Evolutionary conservation across 23 tunicate species (phyloP), one percentile per base, ranked within the genome.

Genomic region (Styela clava): DNA sequence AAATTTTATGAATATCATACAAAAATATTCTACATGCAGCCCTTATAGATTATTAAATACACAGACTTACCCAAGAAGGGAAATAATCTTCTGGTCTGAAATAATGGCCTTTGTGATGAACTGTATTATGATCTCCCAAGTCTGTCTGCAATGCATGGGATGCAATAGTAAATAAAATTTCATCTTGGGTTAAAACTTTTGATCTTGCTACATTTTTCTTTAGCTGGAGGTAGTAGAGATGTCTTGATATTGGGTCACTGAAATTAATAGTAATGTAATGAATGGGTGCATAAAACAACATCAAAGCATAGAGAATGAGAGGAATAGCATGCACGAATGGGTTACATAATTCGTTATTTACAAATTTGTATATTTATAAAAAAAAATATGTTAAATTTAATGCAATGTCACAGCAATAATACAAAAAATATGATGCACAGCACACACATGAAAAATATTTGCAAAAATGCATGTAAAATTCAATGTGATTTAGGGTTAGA

Each of bases 161-260:
- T 2, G 98, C 98, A 0, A 87, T 78, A 20, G 98, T 87, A 84
- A 93, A 79, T 7, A 93, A 31, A 18, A 74, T 33, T 52, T 88
- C 98, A 31, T 93, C 98, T 56, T 87, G 86, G 24, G 73, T 52
- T 3, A 79, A 79, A 2, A 85, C 93, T 71, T 84, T 79, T 31
- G 93, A 93, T 62, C 81, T 92, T 69, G 88, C 79, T 7, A 93
- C 89, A 65, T 93, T 93, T 52, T 70, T 62, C 68, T 93, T 93
- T 62, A 93, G 28, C 37, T 93, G 98, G 68, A 93, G 85, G 80
- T 93, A 93, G 84, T 93, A 93, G 68, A 83, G 85, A 33, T 81
- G 71, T n/a, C 98, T 70, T 19, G 98, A 85, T 64, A 74, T 29
- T 12, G 67, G 70, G 63, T 93, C 86, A 26, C 98, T 93, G 84